Evolutionary conservation across 2,113 vertebrate species (phyloP).

Genomic region (Raphicerus campestris): DNA sequence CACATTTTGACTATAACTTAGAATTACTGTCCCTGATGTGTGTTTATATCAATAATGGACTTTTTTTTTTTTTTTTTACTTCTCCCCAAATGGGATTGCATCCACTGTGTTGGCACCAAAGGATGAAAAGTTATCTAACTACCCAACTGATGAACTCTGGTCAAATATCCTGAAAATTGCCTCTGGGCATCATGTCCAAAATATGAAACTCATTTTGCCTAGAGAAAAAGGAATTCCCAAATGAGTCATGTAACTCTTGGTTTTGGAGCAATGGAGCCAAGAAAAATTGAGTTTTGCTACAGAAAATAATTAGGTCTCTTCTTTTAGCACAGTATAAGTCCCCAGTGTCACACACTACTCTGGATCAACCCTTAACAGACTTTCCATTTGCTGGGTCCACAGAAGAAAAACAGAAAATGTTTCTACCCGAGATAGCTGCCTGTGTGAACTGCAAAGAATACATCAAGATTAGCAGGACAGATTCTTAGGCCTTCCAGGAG

Average conservation of each 20-base stretch:
- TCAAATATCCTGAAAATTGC: background rate
- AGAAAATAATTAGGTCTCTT: background rate
- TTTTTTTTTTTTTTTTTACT: background rate
- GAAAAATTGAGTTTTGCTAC: background rate
- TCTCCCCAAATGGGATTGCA: background rate
- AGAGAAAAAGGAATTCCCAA: background rate
- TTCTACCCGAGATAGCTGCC: background rate
- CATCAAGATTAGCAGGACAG: background rate
- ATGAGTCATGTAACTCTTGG: background rate
- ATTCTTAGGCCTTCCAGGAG: fast-evolving
- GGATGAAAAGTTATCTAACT: background rate
- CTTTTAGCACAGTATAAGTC: background rate
- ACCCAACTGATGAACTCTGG: background rate
- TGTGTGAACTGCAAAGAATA: background rate
- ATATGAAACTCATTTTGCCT: background rate
- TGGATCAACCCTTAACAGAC: background rate
- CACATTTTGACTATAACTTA: background rate
- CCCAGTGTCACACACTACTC: background rate
- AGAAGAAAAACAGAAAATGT: background rate
- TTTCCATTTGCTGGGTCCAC: background rate
- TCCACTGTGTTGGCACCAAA: background rate
- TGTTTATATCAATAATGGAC: background rate
- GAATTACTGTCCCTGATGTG: background rate
- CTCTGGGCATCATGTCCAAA: background rate
- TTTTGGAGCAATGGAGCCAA: background rate